These are phyloP conservation scores for Carassius auratus DNA, from an alignment of 2,113 vertebrate genomes.

Conservation along the genomic window DNA sequence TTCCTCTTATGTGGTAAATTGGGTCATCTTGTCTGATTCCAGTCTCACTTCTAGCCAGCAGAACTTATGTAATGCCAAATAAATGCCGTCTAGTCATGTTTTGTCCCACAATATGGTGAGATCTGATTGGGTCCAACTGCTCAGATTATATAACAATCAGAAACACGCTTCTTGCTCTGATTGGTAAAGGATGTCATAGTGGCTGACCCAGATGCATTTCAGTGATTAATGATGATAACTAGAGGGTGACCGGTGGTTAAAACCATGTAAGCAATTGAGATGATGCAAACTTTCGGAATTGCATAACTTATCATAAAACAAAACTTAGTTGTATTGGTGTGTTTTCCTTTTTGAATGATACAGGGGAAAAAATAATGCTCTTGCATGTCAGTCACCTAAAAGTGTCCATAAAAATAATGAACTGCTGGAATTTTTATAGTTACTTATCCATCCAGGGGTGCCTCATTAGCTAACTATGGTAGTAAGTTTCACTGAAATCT, in stretches of 20 bases:
- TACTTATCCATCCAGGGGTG: too few relatives aligned
- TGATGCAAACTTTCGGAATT: too few relatives aligned
- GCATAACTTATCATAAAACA: too few relatives aligned
- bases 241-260: not conserved
- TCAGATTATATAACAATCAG: slow-evolving; percentile 14
- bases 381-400: too few relatives aligned
- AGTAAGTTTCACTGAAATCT: too few relatives aligned
- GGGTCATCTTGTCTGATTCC: slow-evolving; percentile 19
- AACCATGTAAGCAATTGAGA: not conserved
- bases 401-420: too few relatives aligned
- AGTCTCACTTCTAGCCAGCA: not conserved
- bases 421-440: too few relatives aligned
- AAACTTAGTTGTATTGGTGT: too few relatives aligned
- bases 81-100: slow-evolving; percentile 20
- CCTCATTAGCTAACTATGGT: too few relatives aligned
- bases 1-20: not conserved
- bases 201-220: slow-evolving; percentile 9
- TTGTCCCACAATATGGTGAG: not conserved
- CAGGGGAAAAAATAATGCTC: too few relatives aligned
- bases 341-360: too few relatives aligned
- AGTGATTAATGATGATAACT: not conserved
- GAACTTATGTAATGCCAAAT: not conserved
- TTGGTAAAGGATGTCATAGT: not conserved
- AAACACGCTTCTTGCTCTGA: not conserved
- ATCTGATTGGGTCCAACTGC: not conserved